Conservation (phyloP, 1,140 invertebrate genomes). For the Cotesia glomerata region DNA sequence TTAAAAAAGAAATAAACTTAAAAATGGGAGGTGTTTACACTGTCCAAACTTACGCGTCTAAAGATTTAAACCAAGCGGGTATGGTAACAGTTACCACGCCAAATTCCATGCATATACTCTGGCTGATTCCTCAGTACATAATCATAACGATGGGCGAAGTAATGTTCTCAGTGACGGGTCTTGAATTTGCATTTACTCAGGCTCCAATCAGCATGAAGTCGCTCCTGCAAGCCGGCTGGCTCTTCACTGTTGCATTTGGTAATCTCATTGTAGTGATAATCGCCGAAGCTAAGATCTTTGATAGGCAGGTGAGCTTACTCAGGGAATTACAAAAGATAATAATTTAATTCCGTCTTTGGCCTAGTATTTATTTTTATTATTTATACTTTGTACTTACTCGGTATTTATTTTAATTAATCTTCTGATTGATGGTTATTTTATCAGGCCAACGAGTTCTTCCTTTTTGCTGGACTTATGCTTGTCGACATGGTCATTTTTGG, state of each 20-base stretch:
- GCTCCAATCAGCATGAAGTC: slow-evolving; percentile 93
- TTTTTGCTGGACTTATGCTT: slow-evolving; percentile 87
- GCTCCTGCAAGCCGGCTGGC: slow-evolving; percentile 86
- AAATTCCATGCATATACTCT: slow-evolving; percentile 80
- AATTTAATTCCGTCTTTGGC: neutral
- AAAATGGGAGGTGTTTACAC: slow-evolving; percentile 68
- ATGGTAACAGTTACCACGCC: slow-evolving; percentile 66
- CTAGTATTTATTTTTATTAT: neutral
- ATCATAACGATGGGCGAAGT: slow-evolving; percentile 85
- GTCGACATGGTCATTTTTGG: slow-evolving; percentile 83
- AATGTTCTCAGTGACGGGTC: slow-evolving; percentile 89
- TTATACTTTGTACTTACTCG: neutral
- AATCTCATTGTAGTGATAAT: slow-evolving; percentile 90
- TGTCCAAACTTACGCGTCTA: slow-evolving; percentile 57
- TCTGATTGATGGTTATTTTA: slow-evolving; percentile 46
- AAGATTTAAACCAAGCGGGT: slow-evolving; percentile 37
- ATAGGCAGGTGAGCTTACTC: slow-evolving; percentile 66
- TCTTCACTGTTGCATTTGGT: slow-evolving; percentile 88
- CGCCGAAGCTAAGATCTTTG: slow-evolving; percentile 71
- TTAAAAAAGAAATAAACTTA: slow-evolving; percentile 49
- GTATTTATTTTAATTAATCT: neutral
- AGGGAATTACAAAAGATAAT: neutral
- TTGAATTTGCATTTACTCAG: slow-evolving; percentile 91
- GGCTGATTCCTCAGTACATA: slow-evolving; percentile 86
- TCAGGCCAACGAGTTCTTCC: slow-evolving; percentile 84